Evolutionary conservation across 2,113 vertebrate genomes (phyloP).

Genomic region (Phrynocephalus versicolor): DNA sequence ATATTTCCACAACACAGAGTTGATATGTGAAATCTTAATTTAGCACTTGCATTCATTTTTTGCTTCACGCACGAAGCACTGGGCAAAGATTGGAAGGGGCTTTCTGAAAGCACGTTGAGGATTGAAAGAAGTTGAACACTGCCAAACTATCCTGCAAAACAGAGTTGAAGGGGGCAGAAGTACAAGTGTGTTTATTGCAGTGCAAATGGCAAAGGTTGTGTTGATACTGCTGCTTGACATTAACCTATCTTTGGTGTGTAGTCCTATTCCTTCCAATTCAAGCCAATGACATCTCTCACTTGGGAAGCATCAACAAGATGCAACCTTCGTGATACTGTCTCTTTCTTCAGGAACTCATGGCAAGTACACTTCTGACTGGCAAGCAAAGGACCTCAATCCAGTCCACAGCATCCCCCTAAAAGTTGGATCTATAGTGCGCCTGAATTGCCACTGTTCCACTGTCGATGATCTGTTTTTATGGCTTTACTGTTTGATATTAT

Average conservation of each 20-base stretch:
- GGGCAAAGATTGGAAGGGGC: not conserved
- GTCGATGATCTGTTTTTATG: no score
- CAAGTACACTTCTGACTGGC: no score
- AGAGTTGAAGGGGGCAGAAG: no score
- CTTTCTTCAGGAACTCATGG: not conserved
- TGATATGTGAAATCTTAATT: slow-evolving; percentile 42
- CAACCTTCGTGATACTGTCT: not conserved
- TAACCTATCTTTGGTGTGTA: not conserved
- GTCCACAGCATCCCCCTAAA: not conserved
- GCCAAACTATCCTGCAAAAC: no score
- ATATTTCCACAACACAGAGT: slow-evolving; percentile 16
- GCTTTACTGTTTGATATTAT: no score
- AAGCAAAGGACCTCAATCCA: no score
- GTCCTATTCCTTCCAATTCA: no score
- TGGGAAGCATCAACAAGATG: not conserved
- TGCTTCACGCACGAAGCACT: not conserved
- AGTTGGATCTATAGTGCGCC: not conserved
- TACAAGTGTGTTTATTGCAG: not conserved
- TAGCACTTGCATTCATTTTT: not conserved
- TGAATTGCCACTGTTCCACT: no score
- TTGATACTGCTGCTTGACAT: not conserved
- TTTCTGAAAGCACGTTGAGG: not conserved
- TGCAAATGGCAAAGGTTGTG: not conserved
- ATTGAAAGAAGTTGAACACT: not conserved
- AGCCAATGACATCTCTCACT: not conserved